Base-by-base conservation (phyloP, 1,140 invertebrate genomes). In the Zaprionus lachaisei region DNA sequence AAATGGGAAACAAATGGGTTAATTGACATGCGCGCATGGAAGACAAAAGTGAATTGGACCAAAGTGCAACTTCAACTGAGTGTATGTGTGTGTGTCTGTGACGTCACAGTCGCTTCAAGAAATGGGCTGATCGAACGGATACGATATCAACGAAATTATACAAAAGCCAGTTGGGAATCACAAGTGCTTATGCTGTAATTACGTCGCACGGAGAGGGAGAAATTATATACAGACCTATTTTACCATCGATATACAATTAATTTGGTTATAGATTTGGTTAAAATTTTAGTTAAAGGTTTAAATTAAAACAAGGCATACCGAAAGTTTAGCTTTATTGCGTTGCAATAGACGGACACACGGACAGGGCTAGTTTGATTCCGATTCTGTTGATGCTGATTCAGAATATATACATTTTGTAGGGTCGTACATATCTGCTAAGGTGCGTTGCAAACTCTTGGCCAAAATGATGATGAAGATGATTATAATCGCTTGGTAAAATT, bases 1-100 rank as follows among this genome's bases (percentile, higher is more conserved):
- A 84, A 76, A 83, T 77, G 65, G 68, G 63, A 76, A 47, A 51
- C 72, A 87, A 87, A 87, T 87, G 60, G 69, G 80, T 75, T 86
- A 74, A 78, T 71, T 54, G 57, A 67, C 76, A 73, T 72, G 72
- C 37, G 56, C 69, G 77, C 56, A 14, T 77, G 41, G 60, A 73
- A 64, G 60, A 47, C 58, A 66, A 60, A 73, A 61, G 55, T 37
- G 44, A 73, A 54, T 37, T 57, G 31, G 70, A 34, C 38, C 62
- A 51, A 61, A 56, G 65, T 72, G 68, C 63, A 69, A 47, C 37
- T 51, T 12, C 20, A 51, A 22, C 17, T 22, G 9, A 12, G 41
- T 44, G 15, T n/a, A n/a, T 44, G 20, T 22, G 22, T 22, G 41
- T 47, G 41, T 17, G 47, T 14, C 12, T 51, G 47, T 24, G 47